These are phyloP conservation scores for Clepsis dumicolana DNA, from an alignment of 2,888 invertebrate genomes.

Conservation along the genomic window DNA sequence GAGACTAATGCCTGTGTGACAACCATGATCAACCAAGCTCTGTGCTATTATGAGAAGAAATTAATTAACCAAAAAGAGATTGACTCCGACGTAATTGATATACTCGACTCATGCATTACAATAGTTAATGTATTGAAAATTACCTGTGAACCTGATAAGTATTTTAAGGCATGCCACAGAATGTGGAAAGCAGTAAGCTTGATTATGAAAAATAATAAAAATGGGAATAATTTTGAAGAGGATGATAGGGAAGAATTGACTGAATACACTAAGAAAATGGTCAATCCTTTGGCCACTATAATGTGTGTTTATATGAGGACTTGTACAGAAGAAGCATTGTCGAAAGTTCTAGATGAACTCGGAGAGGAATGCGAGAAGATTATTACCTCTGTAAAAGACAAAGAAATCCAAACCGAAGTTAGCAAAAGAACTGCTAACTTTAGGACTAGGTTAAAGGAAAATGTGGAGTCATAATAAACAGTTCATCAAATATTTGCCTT, in stretches of 20 bases:
- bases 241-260: constrained; percentile 63
- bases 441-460: constrained; percentile 67
- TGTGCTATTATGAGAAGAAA: constrained; percentile 72
- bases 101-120: constrained; percentile 69
- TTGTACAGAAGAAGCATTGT: constrained; percentile 65
- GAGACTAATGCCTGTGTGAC: constrained; percentile 60
- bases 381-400: constrained; percentile 57
- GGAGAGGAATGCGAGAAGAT: constrained; percentile 66
- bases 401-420: constrained; percentile 57
- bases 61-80: constrained; percentile 68
- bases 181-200: constrained; percentile 70
- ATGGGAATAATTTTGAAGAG: constrained; percentile 64
- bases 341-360: constrained; percentile 62
- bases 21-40: constrained; percentile 64
- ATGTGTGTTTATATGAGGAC: constrained; percentile 69
- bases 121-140: constrained; percentile 63
- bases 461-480: constrained; percentile 62
- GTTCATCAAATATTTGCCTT: constrained; percentile 4
- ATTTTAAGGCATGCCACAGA: constrained; percentile 65
- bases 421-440: constrained; percentile 62
- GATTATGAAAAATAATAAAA: constrained; percentile 59
- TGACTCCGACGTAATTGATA: constrained; percentile 71
- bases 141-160: constrained; percentile 61
- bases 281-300: constrained; percentile 60
- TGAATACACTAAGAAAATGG: constrained; percentile 64